Evolutionary conservation across 2,113 vertebrate genomes (phyloP).

Genomic region (Pygoscelis antarcticus): DNA sequence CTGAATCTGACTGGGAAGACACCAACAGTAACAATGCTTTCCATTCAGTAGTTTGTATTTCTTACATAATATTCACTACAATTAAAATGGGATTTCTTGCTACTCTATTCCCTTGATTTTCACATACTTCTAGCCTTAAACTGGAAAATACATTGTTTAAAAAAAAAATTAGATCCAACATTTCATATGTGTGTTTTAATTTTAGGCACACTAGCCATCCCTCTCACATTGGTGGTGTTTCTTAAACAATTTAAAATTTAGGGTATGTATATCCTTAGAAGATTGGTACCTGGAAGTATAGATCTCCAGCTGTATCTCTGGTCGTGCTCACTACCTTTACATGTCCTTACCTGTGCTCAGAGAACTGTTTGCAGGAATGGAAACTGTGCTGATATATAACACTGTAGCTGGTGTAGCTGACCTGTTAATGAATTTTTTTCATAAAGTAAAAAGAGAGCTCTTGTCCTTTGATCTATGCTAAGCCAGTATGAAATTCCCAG

Average conservation of each 20-base stretch:
- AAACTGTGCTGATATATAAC: background rate
- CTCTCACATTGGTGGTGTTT: background rate
- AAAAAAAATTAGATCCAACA: background rate
- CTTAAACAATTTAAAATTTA: background rate
- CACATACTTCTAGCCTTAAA: background rate
- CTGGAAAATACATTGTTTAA: background rate
- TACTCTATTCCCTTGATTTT: background rate
- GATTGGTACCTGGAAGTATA: background rate
- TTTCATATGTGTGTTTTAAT: background rate
- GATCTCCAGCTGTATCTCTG: background rate
- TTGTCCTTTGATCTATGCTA: background rate
- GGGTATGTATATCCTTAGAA: background rate
- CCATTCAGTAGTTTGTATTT: background rate
- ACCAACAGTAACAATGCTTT: background rate
- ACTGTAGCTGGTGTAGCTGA: background rate
- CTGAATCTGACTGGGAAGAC: background rate
- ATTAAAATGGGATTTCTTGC: background rate
- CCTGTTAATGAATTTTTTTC: background rate
- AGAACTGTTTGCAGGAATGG: background rate
- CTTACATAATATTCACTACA: background rate
- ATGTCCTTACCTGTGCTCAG: background rate
- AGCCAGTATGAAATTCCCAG: background rate
- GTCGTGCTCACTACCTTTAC: background rate
- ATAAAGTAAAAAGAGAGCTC: background rate
- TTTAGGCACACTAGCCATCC: background rate